Conservation (phyloP, 2,113 vertebrate species). For the Brachypodius melanocephalos region DNA sequence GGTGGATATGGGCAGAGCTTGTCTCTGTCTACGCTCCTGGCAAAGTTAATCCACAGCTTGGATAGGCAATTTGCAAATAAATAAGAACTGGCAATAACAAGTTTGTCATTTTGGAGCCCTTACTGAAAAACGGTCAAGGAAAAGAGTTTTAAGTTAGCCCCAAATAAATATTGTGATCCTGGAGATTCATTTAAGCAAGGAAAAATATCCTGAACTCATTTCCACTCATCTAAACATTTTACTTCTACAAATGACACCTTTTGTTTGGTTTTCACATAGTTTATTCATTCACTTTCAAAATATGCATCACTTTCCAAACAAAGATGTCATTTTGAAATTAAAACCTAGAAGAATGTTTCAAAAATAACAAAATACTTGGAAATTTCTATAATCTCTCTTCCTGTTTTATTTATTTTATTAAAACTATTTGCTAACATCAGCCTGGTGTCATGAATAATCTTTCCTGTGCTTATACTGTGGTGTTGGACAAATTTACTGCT, state of each 20-base stretch:
- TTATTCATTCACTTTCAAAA: conserved; percentile 6
- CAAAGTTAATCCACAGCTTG: neutral
- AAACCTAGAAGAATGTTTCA: neutral
- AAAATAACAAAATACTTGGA: conserved; percentile 12
- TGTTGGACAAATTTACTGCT: neutral
- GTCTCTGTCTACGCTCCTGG: neutral
- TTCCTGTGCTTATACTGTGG: neutral
- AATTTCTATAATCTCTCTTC: neutral
- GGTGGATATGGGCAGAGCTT: neutral
- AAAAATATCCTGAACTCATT: neutral
- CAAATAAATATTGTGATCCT: neutral
- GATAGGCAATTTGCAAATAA: neutral
- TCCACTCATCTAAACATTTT: conserved; percentile 10
- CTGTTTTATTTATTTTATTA: neutral
- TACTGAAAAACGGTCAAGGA: neutral
- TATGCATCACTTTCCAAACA: neutral
- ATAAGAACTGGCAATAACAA: neutral
- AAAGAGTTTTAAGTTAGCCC: neutral
- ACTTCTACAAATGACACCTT: neutral
- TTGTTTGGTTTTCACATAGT: neutral
- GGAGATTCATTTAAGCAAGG: neutral
- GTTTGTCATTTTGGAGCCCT: neutral
- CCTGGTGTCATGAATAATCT: neutral
- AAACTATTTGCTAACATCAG: neutral
- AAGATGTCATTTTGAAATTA: neutral